Evolutionary conservation across 2,797 vertebrate species (phyloP), one percentile per base, ranked within the genome.

Genomic region (Halcyon smyrnensis): DNA sequence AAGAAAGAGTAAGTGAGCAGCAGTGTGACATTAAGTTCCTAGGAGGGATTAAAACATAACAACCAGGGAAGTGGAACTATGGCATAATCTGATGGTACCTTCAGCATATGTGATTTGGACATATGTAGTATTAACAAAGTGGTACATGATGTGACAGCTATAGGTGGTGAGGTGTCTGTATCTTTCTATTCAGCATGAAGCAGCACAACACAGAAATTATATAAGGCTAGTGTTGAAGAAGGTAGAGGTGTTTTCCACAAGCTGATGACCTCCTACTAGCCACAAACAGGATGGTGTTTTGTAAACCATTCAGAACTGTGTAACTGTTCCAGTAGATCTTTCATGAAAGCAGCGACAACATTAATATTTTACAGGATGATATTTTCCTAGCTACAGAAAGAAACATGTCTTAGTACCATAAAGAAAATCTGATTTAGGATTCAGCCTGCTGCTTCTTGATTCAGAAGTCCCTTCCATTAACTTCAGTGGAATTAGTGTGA

Each of bases 261-360:
- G 15, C 3, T 64, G 3, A 21, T 65, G 4, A 18, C 20, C 0
- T 5, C 5, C 14, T 56, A 23, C 5, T 57, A 48, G 15, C 6
- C 34, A 57, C 5, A 0, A 3, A 17, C 18, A 20, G 24, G 81
- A 57, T 11, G 16, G 11, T 43, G 32, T 8, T 32, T 89, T 84
- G 18, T 16, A 59, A 56, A 53, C 5, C 53, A 15, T 4, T 41
- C 34, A 63, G 43, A 82, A 60, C 23, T 82, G 50, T 63, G 6
- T 17, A 59, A 12, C 6, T 41, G 19, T 32, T 80, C 32, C 6
- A 56, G 19, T 3, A 34, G 12, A 39, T 34, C 7, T 68, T 59
- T 71, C 23, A 27, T 23, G 25, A 92, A 84, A 77, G 8, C 8
- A 45, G 6, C 3, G 11, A 12, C 3, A 2, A 6, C 56, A 5